Conservation (phyloP, 30 jellyfish, hydroid and myxozoan genomes). For the Hydractinia echinata region DNA sequence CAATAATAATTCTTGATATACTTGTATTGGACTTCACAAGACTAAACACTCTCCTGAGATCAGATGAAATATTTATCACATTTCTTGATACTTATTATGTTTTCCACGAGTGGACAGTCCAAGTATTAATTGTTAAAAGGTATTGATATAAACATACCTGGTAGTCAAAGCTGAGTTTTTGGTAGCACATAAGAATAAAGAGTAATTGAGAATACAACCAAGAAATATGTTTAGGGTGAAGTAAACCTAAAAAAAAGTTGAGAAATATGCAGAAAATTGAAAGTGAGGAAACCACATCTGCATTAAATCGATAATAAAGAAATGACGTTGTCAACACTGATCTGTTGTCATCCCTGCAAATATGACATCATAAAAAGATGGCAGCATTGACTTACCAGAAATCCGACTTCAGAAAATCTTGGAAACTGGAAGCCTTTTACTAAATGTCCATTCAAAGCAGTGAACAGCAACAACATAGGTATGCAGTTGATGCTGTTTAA, state of each 20-base stretch:
- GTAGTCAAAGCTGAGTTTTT: conserved; percentile 94
- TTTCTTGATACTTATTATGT: too few relatives aligned
- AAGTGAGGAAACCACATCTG: background rate
- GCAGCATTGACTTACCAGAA: conserved; percentile 49
- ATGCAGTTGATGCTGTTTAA: conserved; percentile 92
- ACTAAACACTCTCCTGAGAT: too few relatives aligned
- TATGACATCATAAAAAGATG: background rate
- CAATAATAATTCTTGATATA: background rate
- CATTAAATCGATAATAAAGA: too few relatives aligned
- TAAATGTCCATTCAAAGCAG: conserved; percentile 57
- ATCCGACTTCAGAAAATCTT: conserved; percentile 38
- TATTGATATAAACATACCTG: conserved; percentile 39
- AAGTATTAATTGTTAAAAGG: too few relatives aligned
- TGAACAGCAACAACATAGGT: conserved; percentile 53
- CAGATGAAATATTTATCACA: too few relatives aligned
- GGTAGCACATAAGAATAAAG: conserved; percentile 90
- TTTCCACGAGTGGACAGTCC: too few relatives aligned
- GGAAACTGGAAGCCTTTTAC: conserved; percentile 38
- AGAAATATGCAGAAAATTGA: background rate
- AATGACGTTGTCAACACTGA: too few relatives aligned
- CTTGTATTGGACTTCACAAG: background rate
- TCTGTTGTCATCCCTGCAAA: too few relatives aligned
- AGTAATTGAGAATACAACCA: conserved; percentile 89
- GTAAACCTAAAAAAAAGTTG: conserved; percentile 54
- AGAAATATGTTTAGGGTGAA: conserved; percentile 51